A percentile compares a stretch with the other conserved stretches of the same genome.
Evolutionary conservation across 64 coral and sea anemone genomes (phyloP).

Genomic region (Montipora sp.): DNA sequence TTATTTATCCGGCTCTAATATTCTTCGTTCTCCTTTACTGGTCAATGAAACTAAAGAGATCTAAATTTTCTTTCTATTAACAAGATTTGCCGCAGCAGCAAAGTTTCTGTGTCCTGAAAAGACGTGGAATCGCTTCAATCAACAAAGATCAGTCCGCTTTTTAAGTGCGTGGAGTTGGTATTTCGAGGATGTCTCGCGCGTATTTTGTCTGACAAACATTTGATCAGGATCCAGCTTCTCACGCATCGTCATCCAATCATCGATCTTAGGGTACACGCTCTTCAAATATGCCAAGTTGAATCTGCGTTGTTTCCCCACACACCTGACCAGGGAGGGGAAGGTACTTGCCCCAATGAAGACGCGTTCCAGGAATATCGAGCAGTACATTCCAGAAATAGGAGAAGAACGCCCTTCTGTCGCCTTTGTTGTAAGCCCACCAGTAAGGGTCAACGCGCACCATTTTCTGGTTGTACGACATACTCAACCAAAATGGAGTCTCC

Average conservation of each 20-base stretch:
- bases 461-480: too few species aligned
- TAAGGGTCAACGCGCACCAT: slow-evolving; percentile 62
- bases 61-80: too few species aligned
- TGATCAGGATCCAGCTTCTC: slow-evolving; percentile 66
- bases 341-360: slow-evolving; percentile 86
- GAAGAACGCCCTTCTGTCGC: slow-evolving; percentile 57
- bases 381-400: slow-evolving; percentile 68
- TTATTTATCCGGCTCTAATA: too few species aligned
- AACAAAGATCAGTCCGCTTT: too few species aligned
- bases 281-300: slow-evolving; percentile 78
- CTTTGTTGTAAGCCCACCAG: slow-evolving; percentile 26
- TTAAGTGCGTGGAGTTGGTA: neutral
- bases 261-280: slow-evolving; percentile 71
- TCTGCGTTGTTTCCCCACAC: slow-evolving; percentile 59
- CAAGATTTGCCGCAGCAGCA: too few species aligned
- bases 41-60: too few species aligned
- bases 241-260: slow-evolving; percentile 64
- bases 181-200: slow-evolving; percentile 67
- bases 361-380: slow-evolving; percentile 50
- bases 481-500: slow-evolving; percentile 66
- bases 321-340: slow-evolving; percentile 64
- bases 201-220: slow-evolving; percentile 75
- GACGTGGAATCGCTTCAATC: too few species aligned
- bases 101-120: too few species aligned
- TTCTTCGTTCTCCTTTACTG: too few species aligned